Evolutionary conservation across 30 jellyfish, hydroid and myxozoan species (phyloP), one percentile per base, ranked within the genome.

Genomic region (Aurelia coerulea): DNA sequence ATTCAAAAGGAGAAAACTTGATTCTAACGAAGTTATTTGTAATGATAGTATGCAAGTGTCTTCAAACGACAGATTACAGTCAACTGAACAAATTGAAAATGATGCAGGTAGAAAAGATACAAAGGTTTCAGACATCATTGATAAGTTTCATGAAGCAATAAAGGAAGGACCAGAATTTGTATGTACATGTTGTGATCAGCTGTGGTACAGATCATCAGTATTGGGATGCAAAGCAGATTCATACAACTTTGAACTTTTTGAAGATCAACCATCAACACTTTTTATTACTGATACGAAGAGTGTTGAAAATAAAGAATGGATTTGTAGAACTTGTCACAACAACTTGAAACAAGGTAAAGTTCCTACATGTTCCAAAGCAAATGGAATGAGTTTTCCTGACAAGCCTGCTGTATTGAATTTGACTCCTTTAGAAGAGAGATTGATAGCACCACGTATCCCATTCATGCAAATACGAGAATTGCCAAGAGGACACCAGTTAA

Each of bases 401-500:
- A 80, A 39, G 33, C 84, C 90, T 23, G 71, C 31, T 32, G 17
- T 23, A 0, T 69, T 66, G 42, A n/a, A 68, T 29, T 56, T 68
- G 60, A 81, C 74, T 12, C 37, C 68, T 10, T 59, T 83, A 7
- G 92, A 83, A 62, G 87, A 83, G 62, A n/a, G 87, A 18, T 88
- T 83, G 5, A 37, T 68, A 6, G 31, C 92, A 7, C 86, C 87
- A n/a, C 68, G 87, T 9, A 81, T 81, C 15, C 75, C 91, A 10
- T 81, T 81, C 35, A 81, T 65, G 91, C 91, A 81, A 67, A 66
- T 81, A 42, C 53, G 84, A 31, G 84, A 81, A 32, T 41, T 66
- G 56, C 91, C 91, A 31, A 81, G 91, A 53, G 91, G 84, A 16
- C 41, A 74, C 2, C 92, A 83, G 74, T 35, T 83, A 33, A 34